Conservation (phyloP, 2,797 vertebrate genomes). For the Glossophaga mutica region DNA sequence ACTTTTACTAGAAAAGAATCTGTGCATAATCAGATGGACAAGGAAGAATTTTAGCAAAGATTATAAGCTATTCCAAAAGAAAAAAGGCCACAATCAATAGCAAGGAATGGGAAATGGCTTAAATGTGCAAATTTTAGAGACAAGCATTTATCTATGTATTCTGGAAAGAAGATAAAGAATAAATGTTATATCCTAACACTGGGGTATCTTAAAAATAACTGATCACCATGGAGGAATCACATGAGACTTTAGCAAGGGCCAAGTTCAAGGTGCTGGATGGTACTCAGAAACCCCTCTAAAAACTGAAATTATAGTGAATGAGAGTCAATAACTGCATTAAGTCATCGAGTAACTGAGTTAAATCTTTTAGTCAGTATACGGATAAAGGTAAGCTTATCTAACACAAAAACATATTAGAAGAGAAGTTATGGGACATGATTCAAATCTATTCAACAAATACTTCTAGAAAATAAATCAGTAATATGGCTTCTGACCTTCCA, state of each 20-base stretch:
- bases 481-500: not conserved
- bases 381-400: not conserved
- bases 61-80: not conserved
- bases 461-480: conserved; percentile 5
- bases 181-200: not conserved
- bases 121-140: conserved; percentile 24
- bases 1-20: conserved; percentile 36
- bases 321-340: not conserved
- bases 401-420: conserved; percentile 10
- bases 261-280: not conserved
- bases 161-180: conserved; percentile 7
- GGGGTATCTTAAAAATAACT: not conserved
- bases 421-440: not conserved
- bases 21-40: not conserved
- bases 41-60: conserved; percentile 28
- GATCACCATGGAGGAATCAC: not conserved
- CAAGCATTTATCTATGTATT: not conserved
- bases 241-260: not conserved
- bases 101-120: not conserved
- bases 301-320: not conserved
- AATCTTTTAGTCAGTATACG: not conserved
- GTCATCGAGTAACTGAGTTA: not conserved
- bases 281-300: not conserved
- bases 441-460: conserved; percentile 25
- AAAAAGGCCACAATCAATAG: not conserved